phyloP scores from a whole-genome alignment of 2,113 vertebrate species.

The Pachycephala philippinensis region DNA sequence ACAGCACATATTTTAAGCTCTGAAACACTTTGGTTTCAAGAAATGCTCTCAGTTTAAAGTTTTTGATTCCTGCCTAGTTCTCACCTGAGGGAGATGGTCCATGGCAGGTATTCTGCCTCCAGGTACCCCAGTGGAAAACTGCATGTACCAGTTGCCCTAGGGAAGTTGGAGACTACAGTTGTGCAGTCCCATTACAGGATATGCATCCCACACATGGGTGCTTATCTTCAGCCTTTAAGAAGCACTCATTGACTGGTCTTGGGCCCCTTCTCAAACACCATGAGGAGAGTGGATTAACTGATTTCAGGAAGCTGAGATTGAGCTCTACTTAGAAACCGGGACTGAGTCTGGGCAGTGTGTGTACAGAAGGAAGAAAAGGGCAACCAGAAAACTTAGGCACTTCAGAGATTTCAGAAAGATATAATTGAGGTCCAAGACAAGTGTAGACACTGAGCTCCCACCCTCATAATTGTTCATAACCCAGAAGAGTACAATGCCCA shows the following conservation, averaged over 20 bases:
- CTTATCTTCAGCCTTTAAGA: not conserved
- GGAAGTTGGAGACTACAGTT: not conserved
- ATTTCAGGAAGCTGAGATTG: not conserved
- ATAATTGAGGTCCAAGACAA: fast-evolving
- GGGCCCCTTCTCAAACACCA: not conserved
- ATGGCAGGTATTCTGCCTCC: not conserved
- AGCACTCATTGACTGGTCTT: not conserved
- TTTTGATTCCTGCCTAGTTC: not conserved
- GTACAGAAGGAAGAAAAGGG: not conserved
- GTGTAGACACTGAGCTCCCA: not conserved
- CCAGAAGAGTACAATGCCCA: not conserved
- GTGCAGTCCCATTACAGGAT: fast-evolving
- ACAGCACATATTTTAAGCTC: not conserved
- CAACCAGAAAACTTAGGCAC: not conserved
- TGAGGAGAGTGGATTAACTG: not conserved
- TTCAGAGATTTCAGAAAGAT: not conserved
- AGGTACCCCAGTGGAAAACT: not conserved
- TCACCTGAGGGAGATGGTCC: not conserved
- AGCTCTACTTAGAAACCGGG: fast-evolving
- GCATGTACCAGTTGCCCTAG: not conserved
- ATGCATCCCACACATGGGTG: not conserved
- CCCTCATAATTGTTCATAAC: not conserved
- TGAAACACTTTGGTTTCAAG: not conserved
- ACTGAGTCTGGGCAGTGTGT: not conserved
- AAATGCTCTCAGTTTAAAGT: not conserved